Conservation (phyloP, 2,113 vertebrate species). For the Garra rufa region DNA sequence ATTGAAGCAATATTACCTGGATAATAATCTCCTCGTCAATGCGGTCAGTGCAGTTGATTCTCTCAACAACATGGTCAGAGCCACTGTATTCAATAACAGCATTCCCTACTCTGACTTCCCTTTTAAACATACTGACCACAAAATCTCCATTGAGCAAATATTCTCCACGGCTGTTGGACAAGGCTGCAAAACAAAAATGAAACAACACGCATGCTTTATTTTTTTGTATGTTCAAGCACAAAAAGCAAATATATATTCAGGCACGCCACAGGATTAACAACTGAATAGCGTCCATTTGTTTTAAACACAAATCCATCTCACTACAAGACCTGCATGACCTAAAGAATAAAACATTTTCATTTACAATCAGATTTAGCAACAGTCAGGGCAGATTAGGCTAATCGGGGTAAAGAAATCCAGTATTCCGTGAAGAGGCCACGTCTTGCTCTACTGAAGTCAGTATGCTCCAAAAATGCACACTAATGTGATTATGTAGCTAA, state of each 20-base stretch:
- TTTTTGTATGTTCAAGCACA: neutral
- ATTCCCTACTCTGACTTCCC: conserved; percentile 93
- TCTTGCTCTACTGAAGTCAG: conserved; percentile 82
- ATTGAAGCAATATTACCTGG: conserved; percentile 80
- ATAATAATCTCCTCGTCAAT: conserved; percentile 92
- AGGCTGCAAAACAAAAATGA: conserved; percentile 76
- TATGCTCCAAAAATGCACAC: conserved; percentile 83
- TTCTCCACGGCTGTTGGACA: conserved; percentile 91
- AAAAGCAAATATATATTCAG: neutral
- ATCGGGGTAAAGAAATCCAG: conserved; percentile 71
- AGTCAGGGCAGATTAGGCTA: conserved; percentile 58
- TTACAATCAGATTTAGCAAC: conserved; percentile 66
- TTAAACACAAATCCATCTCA: conserved; percentile 1
- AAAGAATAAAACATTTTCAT: conserved; percentile 63
- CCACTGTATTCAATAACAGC: conserved; percentile 96
- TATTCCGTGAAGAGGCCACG: conserved; percentile 79
- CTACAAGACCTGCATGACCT: neutral
- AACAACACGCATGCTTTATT: conserved; percentile 2
- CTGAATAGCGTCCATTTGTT: neutral
- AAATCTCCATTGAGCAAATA: conserved; percentile 97
- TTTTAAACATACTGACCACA: conserved; percentile 99
- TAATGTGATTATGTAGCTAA: conserved; percentile 93
- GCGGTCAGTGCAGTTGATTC: conserved; percentile 95
- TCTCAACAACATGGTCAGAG: conserved; percentile 89
- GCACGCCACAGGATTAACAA: neutral